Evolutionary conservation across 2,888 invertebrate genomes (phyloP).

Genomic region (Chydorus sphaericus): DNA sequence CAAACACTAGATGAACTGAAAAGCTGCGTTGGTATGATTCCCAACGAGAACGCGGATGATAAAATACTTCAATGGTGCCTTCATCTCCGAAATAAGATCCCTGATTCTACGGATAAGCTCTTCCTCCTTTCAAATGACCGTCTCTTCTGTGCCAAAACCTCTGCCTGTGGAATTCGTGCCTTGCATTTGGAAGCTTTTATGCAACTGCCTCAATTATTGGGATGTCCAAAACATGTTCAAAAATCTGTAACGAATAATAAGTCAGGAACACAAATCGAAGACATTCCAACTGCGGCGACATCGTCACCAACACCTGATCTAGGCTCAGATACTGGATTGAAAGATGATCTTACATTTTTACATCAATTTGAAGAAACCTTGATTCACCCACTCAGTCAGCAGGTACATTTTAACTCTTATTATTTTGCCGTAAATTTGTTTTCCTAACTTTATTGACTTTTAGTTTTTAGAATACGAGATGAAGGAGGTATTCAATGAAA

Average conservation of each 20-base stretch:
- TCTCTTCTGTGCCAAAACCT: slow-evolving; percentile 31
- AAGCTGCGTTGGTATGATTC: slow-evolving; percentile 1
- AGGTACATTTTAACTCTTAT: slow-evolving; percentile 22
- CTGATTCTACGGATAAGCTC: slow-evolving; percentile 20
- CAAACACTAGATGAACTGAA: slow-evolving; percentile 23
- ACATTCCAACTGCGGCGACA: too few species aligned
- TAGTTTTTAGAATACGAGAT: slow-evolving; percentile 26
- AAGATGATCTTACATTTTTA: background rate
- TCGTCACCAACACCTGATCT: background rate
- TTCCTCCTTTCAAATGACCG: slow-evolving; percentile 30
- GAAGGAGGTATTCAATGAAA: slow-evolving; percentile 25
- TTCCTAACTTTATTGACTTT: slow-evolving; percentile 23
- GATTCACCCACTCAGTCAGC: background rate
- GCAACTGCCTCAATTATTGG: background rate
- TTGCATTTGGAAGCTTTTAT: background rate
- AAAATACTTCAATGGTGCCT: slow-evolving; percentile 33
- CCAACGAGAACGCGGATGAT: slow-evolving; percentile 31
- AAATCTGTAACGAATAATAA: background rate
- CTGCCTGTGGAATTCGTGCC: slow-evolving; percentile 16
- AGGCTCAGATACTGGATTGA: background rate
- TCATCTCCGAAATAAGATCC: slow-evolving; percentile 26
- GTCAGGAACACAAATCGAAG: too few species aligned
- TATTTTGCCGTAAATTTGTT: slow-evolving; percentile 23
- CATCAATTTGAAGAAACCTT: background rate
- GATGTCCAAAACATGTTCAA: background rate